Percentiles rank a stretch among this genome's conserved stretches.
Conservation (phyloP, 2,888 invertebrate species). For the Orgyia antiqua region DNA sequence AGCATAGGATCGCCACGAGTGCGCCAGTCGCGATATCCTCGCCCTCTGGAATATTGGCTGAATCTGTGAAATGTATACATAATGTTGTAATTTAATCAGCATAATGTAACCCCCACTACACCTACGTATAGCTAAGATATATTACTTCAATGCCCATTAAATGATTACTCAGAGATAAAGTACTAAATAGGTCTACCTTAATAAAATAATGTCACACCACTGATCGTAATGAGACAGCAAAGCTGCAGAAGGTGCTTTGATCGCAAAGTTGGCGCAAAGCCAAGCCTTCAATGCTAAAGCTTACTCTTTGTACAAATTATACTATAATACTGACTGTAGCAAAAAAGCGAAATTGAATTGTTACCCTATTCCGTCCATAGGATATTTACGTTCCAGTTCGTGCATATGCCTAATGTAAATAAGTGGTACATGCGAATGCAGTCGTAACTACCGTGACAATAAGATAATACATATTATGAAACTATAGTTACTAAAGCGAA, state of each 20-base stretch:
- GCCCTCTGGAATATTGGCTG: slow-evolving; percentile 79
- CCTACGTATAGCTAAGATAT: slow-evolving; percentile 29
- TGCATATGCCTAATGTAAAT: slow-evolving; percentile 55
- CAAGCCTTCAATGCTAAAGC: slow-evolving; percentile 63
- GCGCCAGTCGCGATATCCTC: slow-evolving; percentile 84
- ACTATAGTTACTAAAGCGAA: slow-evolving; percentile 45
- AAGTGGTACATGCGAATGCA: slow-evolving; percentile 64
- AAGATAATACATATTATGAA: slow-evolving; percentile 30
- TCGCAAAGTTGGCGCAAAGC: slow-evolving; percentile 60
- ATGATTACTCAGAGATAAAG: slow-evolving; percentile 22
- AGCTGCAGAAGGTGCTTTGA: slow-evolving; percentile 56
- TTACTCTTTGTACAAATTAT: slow-evolving; percentile 53
- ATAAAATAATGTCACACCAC: slow-evolving; percentile 46
- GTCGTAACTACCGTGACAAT: slow-evolving; percentile 63
- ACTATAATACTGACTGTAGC: slow-evolving; percentile 58
- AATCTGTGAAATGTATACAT: slow-evolving; percentile 65
- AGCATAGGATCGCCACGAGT: slow-evolving; percentile 83
- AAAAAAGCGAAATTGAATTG: slow-evolving; percentile 77
- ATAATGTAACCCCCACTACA: slow-evolving; percentile 13
- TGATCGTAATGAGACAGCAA: slow-evolving; percentile 56
- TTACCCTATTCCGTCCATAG: slow-evolving; percentile 67
- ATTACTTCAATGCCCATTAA: slow-evolving; percentile 18
- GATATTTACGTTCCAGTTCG: slow-evolving; percentile 60
- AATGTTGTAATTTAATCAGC: slow-evolving; percentile 16
- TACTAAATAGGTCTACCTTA: slow-evolving; percentile 47